Base-by-base conservation (phyloP, 2,888 invertebrate species). In the Macrosiphum euphorbiae region DNA sequence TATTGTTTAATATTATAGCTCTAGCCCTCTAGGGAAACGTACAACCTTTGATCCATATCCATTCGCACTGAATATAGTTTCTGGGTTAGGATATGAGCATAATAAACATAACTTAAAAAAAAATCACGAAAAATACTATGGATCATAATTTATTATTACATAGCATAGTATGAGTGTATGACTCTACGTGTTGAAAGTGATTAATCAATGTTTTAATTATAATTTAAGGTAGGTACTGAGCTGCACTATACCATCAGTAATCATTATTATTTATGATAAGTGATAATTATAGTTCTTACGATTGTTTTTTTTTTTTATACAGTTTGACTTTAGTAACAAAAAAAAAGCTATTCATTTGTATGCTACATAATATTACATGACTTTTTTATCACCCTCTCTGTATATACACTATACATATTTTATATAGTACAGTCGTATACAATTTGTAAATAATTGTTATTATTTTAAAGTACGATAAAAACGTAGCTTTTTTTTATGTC, bases 121-220 rank as follows among this genome's bases (percentile, higher is more conserved):
- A 78, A 78, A 78, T 20, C 35, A 78, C 8, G 20, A 78, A 35
- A 35, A 78, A 78, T 78, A 78, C 3, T 78, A 20, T 35, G 8
- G 78, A 78, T 78, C 8, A 35, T 78, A 35, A 78, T 78, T 78
- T 35, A 35, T 78, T 78, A 35, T 78, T 78, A 78, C 16, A 78
- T 35, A 2, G 7, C 20, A 35, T 78, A n/a, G 7, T 35, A 78
- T 78, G 20, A 78, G 35, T 35, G 7, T 35, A 78, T 78, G 20
- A 78, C 78, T 35, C 35, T 35, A 35, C 20, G 20, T 20, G 35
- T 10, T 44, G 28, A 58, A 44, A 35, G 44, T n/a, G 10, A 89
- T 61, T 61, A 89, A 89, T 89, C 89, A 61, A 26, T 35, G 44
- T 89, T 61, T 58, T 44, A 61, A 89, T 89, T 89, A 44, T 89